Conservation (phyloP, 2,888 invertebrate genomes). For the Coelinius sp. region DNA sequence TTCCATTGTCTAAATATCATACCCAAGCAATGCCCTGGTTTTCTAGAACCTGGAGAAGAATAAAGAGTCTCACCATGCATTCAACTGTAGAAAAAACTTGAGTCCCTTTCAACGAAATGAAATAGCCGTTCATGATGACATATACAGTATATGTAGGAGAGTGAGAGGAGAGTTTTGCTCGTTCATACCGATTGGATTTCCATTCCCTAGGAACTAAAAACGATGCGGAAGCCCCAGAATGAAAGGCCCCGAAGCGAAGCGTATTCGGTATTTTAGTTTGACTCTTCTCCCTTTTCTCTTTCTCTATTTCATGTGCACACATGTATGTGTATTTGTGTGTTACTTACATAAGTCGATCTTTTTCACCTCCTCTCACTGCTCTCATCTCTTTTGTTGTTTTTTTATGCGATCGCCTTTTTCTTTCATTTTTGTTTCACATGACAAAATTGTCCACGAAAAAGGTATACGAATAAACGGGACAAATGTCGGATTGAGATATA, state of each 20-base stretch:
- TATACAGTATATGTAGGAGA: constrained; percentile 1
- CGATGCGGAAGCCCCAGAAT: constrained; percentile 15
- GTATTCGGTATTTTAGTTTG: constrained; percentile 23
- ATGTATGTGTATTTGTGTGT: neutral
- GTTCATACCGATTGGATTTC: constrained; percentile 25
- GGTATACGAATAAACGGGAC: neutral
- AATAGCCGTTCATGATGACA: constrained; percentile 31
- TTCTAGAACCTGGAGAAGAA: constrained; percentile 7
- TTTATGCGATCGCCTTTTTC: neutral
- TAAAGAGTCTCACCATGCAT: constrained; percentile 30
- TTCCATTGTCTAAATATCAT: constrained; percentile 4
- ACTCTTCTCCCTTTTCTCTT: neutral
- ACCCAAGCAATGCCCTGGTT: neutral
- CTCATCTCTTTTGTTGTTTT: neutral
- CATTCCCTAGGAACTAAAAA: constrained; percentile 15
- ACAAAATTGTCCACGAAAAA: neutral
- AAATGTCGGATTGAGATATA: constrained; percentile 22
- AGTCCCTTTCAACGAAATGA: constrained; percentile 42
- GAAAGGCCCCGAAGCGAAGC: constrained; percentile 12
- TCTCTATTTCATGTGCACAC: neutral
- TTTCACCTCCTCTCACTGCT: neutral
- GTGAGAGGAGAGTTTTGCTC: neutral
- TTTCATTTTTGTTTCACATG: neutral
- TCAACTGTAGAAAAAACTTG: constrained; percentile 15
- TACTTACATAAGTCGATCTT: neutral